Evolutionary conservation across 2,888 invertebrate genomes (phyloP).

Genomic region (Meteorus cinctellus): DNA sequence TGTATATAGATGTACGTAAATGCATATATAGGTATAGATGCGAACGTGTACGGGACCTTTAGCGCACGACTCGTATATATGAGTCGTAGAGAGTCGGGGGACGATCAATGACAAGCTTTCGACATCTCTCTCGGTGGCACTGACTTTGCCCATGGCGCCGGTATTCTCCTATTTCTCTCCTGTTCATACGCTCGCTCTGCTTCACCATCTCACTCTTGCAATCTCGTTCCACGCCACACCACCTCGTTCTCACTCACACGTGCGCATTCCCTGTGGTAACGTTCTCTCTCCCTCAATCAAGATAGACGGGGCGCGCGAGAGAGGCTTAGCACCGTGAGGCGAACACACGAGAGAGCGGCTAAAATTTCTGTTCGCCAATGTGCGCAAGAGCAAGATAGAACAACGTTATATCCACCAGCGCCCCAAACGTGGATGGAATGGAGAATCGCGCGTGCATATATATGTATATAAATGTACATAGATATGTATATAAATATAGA

Average conservation of each 20-base stretch:
- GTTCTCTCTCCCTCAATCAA: slow-evolving; percentile 70
- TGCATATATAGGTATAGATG: slow-evolving; percentile 32
- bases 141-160: slow-evolving; percentile 45
- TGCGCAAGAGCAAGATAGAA: slow-evolving; percentile 40
- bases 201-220: slow-evolving; percentile 30
- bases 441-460: slow-evolving; percentile 44
- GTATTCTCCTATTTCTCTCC: slow-evolving; percentile 57
- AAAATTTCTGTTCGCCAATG: slow-evolving; percentile 50
- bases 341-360: slow-evolving; percentile 54
- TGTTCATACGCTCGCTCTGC: slow-evolving; percentile 46
- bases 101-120: slow-evolving; percentile 72
- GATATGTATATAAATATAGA: slow-evolving; percentile 56
- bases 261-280: slow-evolving; percentile 54
- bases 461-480: slow-evolving; percentile 44
- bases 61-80: slow-evolving; percentile 63
- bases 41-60: slow-evolving; percentile 72
- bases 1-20: slow-evolving; percentile 26
- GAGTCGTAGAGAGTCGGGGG: slow-evolving; percentile 51
- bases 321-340: slow-evolving; percentile 58
- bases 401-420: slow-evolving; percentile 37
- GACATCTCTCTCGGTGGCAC: slow-evolving; percentile 54
- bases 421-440: slow-evolving; percentile 49
- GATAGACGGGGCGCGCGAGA: slow-evolving; percentile 64
- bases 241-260: slow-evolving; percentile 45
- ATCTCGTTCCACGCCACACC: slow-evolving; percentile 8